Evolutionary conservation across 2,888 invertebrate genomes (phyloP), one percentile per base, ranked within the genome.

Genomic region (Apodemia zela): DNA sequence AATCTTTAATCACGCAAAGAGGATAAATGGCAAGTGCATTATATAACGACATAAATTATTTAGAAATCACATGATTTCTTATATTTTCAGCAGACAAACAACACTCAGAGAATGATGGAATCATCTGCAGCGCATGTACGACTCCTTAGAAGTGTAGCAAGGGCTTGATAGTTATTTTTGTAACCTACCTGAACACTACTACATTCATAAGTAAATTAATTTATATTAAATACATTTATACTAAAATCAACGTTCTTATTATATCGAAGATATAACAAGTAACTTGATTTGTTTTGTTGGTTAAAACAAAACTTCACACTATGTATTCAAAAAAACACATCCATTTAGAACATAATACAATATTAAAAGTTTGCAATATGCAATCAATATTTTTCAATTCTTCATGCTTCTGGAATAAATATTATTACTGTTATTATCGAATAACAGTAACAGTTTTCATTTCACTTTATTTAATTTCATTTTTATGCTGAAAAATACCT

Each of bases 71-170:
- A 54, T 11, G 6, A 6, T 54, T 25, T 25, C 7, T 51, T 54
- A 15, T 3, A 2, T 54, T 54, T 54, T 54, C 54, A 54, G 54
- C 11, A 15, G 0, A 25, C 21, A 25, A 25, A 25, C 15, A 54
- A 25, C 21, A 25, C 51, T 13, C 51, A 54, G 13, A 54, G 54
- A 54, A 54, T 25, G 54, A 54, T 54, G 13, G 54, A 54, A 54
- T 21, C 21, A 11, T 25, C 54, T 15, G 54, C 25, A 25, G 25
- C 25, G 15, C 54, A 54, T 25, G 21, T 54, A 54, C 13, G 54
- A 54, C 54, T 13, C 1, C 54, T 54, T 54, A 21, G 54, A 15
- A 54, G 54, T 15, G 25, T 25, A 6, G 25, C 21, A 54, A 54
- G 54, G 15, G 13, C 7, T 54, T 25, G 54, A 54, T 54, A 25